Evolutionary conservation across 2,888 invertebrate genomes (phyloP), one percentile per base, ranked within the genome.

Genomic region (Therioaphis trifolii): DNA sequence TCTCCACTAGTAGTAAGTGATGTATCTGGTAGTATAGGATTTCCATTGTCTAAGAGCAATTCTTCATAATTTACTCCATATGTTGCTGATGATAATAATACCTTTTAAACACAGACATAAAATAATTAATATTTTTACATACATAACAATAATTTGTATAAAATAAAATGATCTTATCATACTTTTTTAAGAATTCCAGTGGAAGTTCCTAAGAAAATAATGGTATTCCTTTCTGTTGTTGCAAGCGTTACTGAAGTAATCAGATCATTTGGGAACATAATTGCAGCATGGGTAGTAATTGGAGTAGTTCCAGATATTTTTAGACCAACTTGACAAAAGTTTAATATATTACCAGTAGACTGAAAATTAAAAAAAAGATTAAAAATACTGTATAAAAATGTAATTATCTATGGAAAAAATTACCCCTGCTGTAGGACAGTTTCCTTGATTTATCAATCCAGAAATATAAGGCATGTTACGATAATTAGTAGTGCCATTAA

Each of bases 391-490:
- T 7, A 35, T 5, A 63, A 68, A 66, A 14, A 77, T 21, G 4
- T 18, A 76, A 40, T 18, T 40, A 24, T 14, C n/a, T n/a, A 82
- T 63, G 46, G n/a, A n/a, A n/a, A 24, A 58, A 58, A 58, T 91
- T 88, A 92, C 92, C 86, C 96, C 96, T 77, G 94, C 95, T 88
- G 92, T 92, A 27, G 96, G 96, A 90, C 97, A 97, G 88, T 95
- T 94, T 35, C 96, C 96, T 90, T 96, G 96, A 87, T 95, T 93
- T 87, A 97, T 95, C 87, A 94, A 94, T 14, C 96, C 96, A 86
- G 96, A 97, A 88, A 96, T 94, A 89, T 96, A 96, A 27, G 94
- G 96, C 93, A 95, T 94, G 88, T 95, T 96, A 72, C 98, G 93
- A 88, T 96, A 95, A 88, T 95, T 96, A 86, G 95, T 95, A 87